Base-by-base conservation (phyloP, 2,797 vertebrate genomes). In the Artibeus lituratus region DNA sequence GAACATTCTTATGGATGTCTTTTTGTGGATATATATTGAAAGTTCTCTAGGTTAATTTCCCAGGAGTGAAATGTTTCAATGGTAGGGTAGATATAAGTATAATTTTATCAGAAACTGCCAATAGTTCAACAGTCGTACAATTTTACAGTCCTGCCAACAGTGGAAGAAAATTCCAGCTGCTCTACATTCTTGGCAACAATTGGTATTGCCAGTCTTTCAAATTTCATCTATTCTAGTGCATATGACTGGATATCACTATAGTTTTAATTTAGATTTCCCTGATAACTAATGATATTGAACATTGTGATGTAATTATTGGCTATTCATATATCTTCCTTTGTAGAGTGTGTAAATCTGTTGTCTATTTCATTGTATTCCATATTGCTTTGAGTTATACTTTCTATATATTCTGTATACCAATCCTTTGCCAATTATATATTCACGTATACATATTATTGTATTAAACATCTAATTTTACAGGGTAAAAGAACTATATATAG, bases 181-280 rank as follows among this genome's bases (percentile, higher is more conserved):
- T 90, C 11, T 24, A 53, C 11, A 32, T 70, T 47, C 21, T 87
- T 53, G 62, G 16, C 8, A 65, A 53, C 18, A 69, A 84, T 10
- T 83, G 35, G 37, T 72, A 86, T 21, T 39, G 10, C 22, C 42
- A 47, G 4, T 47, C 10, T 91, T 90, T 78, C 72, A 5, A 84
- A 42, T 87, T 82, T 81, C 59, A 39, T 76, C 70, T 72, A 11
- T 49, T 90, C 42, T 87, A 39, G 42, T 67, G 37, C 9, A 16
- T 86, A 85, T 85, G 69, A 37, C 7, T 82, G 24, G 11, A 44
- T 86, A 24, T 82, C 49, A 90, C 26, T 69, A 14, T 59, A 81
- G 57, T 76, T 95, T 96, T 94, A 47, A 90, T 74, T 91, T 91
- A 35, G 3, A 88, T 88, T 91, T 86, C 9, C 42, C 55, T 80